These are phyloP conservation scores for Synergus gifuensis DNA, from an alignment of 2,888 invertebrate species.

Conservation along the genomic window DNA sequence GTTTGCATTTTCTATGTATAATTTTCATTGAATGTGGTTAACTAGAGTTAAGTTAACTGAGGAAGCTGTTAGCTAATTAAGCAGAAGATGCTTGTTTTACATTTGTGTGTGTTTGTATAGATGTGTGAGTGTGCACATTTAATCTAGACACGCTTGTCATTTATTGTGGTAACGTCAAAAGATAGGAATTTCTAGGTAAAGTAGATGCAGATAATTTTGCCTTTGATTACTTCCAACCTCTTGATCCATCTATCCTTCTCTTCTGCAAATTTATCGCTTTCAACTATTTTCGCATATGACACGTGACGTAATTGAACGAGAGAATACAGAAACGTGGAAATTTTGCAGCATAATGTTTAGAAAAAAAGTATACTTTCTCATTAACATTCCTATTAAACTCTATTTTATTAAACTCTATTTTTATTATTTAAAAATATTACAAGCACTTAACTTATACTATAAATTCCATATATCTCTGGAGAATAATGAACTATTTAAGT, in stretches of 20 bases:
- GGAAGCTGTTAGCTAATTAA: background rate
- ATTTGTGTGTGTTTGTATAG: background rate
- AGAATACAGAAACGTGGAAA: background rate
- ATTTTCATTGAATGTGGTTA: background rate
- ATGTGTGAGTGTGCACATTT: background rate
- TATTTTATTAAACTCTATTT: too few relatives aligned
- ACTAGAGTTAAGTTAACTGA: background rate
- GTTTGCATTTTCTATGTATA: background rate
- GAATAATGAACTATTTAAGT: background rate
- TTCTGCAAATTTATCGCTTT: background rate
- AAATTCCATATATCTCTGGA: background rate
- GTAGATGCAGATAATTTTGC: conserved; percentile 7
- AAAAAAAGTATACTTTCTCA: too few relatives aligned
- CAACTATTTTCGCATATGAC: background rate
- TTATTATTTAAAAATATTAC: too few relatives aligned
- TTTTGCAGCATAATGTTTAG: too few relatives aligned
- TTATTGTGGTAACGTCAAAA: background rate
- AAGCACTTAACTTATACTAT: background rate
- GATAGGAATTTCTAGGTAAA: conserved; percentile 5
- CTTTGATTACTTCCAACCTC: background rate
- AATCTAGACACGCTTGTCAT: background rate
- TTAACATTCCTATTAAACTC: too few relatives aligned
- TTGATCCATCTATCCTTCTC: background rate
- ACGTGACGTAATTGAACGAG: background rate
- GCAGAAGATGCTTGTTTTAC: background rate